Conservation (phyloP, 2,797 vertebrate genomes). For the Smutsia gigantea region DNA sequence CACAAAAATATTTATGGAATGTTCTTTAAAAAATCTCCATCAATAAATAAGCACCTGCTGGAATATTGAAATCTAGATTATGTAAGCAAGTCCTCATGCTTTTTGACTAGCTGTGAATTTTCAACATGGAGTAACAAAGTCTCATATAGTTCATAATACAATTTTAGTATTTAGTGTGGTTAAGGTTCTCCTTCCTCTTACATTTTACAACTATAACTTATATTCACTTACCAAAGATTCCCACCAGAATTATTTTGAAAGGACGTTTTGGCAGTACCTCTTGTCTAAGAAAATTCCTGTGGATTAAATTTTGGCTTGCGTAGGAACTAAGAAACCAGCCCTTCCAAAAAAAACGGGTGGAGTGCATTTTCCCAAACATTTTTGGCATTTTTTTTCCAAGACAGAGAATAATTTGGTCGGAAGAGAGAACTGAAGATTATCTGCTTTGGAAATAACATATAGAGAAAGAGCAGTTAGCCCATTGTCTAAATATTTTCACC, state of each 20-base stretch:
- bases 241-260: conserved; percentile 50
- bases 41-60: not conserved
- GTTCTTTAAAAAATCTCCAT: not conserved
- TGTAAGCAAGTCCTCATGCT: not conserved
- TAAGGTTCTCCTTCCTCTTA: not conserved
- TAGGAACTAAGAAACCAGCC: conserved; percentile 46
- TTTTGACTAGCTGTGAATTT: not conserved
- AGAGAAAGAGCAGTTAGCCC: conserved; percentile 59
- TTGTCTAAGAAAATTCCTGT: conserved; percentile 66
- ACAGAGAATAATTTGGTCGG: conserved; percentile 56
- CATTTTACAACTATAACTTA: not conserved
- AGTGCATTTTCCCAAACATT: conserved; percentile 71
- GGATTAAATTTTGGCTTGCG: conserved; percentile 67
- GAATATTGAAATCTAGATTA: not conserved
- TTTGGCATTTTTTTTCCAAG: conserved; percentile 70
- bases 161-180: not conserved
- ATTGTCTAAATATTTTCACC: conserved; percentile 70
- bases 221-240: conserved; percentile 42
- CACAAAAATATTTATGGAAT: not conserved
- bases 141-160: not conserved
- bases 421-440: conserved; percentile 65
- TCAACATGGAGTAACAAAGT: not conserved
- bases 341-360: conserved; percentile 58
- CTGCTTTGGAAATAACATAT: conserved; percentile 73
- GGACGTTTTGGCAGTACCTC: conserved; percentile 42